Conservation (phyloP, 1,140 invertebrate species). For the Macrobrachium rosenbergii region DNA sequence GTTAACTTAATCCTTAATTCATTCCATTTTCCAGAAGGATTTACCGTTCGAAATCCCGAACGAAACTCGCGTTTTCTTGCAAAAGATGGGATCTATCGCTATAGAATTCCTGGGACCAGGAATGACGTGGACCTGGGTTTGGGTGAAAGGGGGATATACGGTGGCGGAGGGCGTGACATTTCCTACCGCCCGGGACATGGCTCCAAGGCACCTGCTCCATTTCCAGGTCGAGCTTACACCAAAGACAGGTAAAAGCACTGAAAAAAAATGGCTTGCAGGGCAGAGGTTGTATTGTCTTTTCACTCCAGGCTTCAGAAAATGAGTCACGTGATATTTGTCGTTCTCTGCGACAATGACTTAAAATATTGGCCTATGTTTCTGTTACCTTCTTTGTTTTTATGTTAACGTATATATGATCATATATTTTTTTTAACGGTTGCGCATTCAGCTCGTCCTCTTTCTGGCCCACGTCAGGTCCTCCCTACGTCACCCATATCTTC, state of each 20-base stretch:
- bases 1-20: not conserved
- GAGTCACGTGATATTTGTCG: too few relatives aligned
- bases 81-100: slow-evolving; percentile 18
- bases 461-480: too few relatives aligned
- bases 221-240: not conserved
- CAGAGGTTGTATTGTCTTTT: not conserved
- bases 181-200: slow-evolving; percentile 12
- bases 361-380: not conserved
- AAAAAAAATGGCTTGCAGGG: not conserved
- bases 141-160: slow-evolving; percentile 37
- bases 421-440: not conserved
- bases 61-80: slow-evolving; percentile 1
- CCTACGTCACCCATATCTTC: not conserved
- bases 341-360: not conserved
- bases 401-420: not conserved
- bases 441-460: too few relatives aligned
- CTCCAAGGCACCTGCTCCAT: not conserved
- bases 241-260: not conserved
- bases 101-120: slow-evolving; percentile 5
- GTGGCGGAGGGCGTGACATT: slow-evolving; percentile 21
- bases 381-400: not conserved
- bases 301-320: not conserved
- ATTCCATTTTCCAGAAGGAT: not conserved
- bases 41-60: slow-evolving; percentile 24
- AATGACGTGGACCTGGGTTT: slow-evolving; percentile 44